Conservation (phyloP, 2,797 vertebrate genomes). For the Astyanax mexicanus region DNA sequence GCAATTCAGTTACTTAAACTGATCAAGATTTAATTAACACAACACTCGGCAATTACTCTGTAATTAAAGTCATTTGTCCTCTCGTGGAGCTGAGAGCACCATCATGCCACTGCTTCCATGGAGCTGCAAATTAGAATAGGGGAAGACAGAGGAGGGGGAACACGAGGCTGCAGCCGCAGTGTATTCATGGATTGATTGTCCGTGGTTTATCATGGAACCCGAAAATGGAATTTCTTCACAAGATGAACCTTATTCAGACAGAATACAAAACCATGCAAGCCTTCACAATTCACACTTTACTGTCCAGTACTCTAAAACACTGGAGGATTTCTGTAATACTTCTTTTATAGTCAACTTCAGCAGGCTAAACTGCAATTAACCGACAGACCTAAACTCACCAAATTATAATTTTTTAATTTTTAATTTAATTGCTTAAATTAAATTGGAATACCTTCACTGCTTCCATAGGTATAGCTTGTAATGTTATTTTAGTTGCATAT, state of each 20-base stretch:
- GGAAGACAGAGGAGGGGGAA: slow-evolving; percentile 45
- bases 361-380: neutral
- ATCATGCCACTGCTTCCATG: slow-evolving; percentile 61
- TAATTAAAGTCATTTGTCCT: slow-evolving; percentile 88
- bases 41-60: slow-evolving; percentile 84
- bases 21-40: slow-evolving; percentile 96
- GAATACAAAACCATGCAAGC: neutral
- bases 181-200: slow-evolving; percentile 14
- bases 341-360: neutral
- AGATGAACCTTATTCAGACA: slow-evolving; percentile 6
- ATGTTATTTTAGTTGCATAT: neutral
- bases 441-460: neutral
- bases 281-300: neutral
- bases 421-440: neutral
- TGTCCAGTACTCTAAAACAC: neutral
- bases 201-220: neutral
- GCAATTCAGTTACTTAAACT: slow-evolving; percentile 99
- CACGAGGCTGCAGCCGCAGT: slow-evolving; percentile 29
- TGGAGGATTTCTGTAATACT: neutral
- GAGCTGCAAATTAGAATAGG: slow-evolving; percentile 42
- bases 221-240: slow-evolving; percentile 3
- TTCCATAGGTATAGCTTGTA: neutral
- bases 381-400: neutral
- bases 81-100: slow-evolving; percentile 77
- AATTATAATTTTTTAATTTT: too few relatives aligned